Evolutionary conservation across 2,113 vertebrate species (phyloP), one percentile per base, ranked within the genome.

Genomic region (Scartelaos histophorus): DNA sequence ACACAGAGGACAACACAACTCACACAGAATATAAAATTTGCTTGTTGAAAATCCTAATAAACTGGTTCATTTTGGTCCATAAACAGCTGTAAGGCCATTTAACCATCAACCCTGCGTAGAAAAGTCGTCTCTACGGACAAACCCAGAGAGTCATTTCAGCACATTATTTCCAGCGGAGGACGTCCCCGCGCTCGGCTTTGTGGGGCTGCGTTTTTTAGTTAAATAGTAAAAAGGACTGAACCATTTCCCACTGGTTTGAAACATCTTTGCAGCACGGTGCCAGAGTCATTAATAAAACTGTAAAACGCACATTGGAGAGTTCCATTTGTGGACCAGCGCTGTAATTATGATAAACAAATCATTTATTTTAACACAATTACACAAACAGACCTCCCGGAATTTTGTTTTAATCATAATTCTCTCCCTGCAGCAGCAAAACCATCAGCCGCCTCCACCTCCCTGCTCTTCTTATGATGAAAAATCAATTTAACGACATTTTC

Each of bases 221-320:
- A 12, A 24, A 65, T 29, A 66, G 1, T 7, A 15, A 66, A 66
- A n/a, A 15, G 2, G 38, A 45, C 29, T 38, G 29, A 64, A 64
- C 61, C 15, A n/a, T 64, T 38, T 64, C 61, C 61, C 29, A 64
- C 34, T 12, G 38, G 12, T 24, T 66, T 66, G 38, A n/a, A 16
- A 21, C 15, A 46, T 66, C 35, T 46, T 66, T 66, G 9, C n/a
- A 66, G n/a, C 1, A 13, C 13, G 11, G 64, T 66, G 64, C 64
- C 64, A 66, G 16, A 43, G n/a, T 22, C 24, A 66, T 66, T 46
- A 46, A 66, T 45, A 46, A 45, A 21, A 66, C 38, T 66, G 38
- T 46, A 15, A 66, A 66, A 45, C n/a, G 22, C 29, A 2, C 64
- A 66, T 12, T 24, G 38, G 38, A 45, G 35, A 66, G 17, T 66